Evolutionary conservation across 37 sponge, comb jelly and placozoan species (phyloP).

Genomic region (Cliona cf. orientalis): DNA sequence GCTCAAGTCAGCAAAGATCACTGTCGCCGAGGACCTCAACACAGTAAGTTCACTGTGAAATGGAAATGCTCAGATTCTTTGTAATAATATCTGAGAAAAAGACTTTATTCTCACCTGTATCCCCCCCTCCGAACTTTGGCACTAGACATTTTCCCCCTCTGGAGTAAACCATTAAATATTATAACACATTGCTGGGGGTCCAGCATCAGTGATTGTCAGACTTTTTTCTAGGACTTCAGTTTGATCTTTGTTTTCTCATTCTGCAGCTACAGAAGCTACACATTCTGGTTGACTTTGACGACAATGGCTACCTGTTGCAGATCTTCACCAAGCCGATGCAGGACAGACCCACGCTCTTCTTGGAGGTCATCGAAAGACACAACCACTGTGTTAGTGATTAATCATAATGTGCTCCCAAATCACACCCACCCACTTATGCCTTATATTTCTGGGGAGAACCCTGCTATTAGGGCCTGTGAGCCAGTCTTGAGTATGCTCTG

Average conservation of each 20-base stretch:
- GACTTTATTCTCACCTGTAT: background rate
- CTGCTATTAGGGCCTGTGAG: background rate
- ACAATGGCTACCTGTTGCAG: slow-evolving; percentile 97
- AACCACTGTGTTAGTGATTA: slow-evolving; percentile 83
- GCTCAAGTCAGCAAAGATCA: slow-evolving; percentile 80
- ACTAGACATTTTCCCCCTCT: background rate
- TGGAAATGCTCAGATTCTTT: no score
- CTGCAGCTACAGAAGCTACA: slow-evolving; percentile 87
- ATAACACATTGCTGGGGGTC: no score
- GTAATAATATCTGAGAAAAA: no score
- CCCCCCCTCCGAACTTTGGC: background rate
- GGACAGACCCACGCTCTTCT: slow-evolving; percentile 96
- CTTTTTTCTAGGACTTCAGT: background rate
- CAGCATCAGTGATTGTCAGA: no score
- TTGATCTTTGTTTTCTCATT: slow-evolving; percentile 2
- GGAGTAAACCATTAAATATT: no score
- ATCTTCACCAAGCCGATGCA: slow-evolving; percentile 98
- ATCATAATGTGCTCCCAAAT: no score
- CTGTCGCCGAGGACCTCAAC: slow-evolving; percentile 76
- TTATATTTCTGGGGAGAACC: background rate
- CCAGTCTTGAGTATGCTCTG: background rate
- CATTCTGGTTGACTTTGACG: slow-evolving; percentile 98
- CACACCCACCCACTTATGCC: background rate
- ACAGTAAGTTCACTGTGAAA: slow-evolving; percentile 51
- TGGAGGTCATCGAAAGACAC: slow-evolving; percentile 95